Evolutionary conservation across 2,113 vertebrate genomes (phyloP).

Genomic region (Chlamydotis undulata): DNA sequence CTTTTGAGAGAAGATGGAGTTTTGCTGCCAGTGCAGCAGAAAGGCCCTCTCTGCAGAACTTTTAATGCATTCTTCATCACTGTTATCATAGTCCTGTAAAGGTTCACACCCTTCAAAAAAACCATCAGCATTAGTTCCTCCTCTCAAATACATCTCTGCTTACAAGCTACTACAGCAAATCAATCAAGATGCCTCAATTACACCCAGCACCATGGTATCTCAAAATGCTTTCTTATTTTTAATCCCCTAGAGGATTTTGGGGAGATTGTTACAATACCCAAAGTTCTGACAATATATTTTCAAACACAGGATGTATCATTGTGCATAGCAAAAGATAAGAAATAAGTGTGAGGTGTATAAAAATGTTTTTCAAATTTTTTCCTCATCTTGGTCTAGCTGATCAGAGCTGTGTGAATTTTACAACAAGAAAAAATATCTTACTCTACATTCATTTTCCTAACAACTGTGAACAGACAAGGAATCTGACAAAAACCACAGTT

Average conservation of each 20-base stretch:
- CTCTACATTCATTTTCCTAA: neutral
- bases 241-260: neutral
- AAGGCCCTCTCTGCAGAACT: neutral
- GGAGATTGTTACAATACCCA: neutral
- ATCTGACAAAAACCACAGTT: rapidly evolving
- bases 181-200: neutral
- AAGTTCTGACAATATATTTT: neutral
- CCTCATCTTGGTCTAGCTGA: neutral
- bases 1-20: neutral
- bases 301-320: neutral
- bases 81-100: neutral
- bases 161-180: neutral
- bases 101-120: neutral
- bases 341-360: neutral
- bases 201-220: neutral
- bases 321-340: neutral
- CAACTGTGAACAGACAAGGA: neutral
- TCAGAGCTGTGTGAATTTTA: neutral
- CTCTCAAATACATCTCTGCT: neutral
- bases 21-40: neutral
- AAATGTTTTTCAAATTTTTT: neutral
- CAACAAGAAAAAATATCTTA: neutral
- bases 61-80: neutral
- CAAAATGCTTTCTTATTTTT: neutral
- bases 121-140: neutral